A percentile compares a stretch with the other conserved stretches of the same genome.
Conservation (phyloP, 1,140 invertebrate species). For the Himalopsyche phryganea region DNA sequence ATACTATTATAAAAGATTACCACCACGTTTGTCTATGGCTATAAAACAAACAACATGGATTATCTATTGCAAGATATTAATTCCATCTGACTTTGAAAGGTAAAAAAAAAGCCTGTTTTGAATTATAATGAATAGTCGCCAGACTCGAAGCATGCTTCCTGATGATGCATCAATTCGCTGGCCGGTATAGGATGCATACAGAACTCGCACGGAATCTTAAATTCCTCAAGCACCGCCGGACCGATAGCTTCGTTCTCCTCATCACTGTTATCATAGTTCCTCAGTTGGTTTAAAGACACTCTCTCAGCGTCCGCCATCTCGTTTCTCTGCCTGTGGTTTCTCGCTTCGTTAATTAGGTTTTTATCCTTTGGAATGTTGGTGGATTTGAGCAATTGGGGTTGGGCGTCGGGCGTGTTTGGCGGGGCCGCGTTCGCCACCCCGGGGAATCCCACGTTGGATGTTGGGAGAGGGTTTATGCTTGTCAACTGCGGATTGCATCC, state of each 20-base stretch:
- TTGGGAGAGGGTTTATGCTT: conserved; percentile 11
- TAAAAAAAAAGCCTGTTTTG: too few species aligned
- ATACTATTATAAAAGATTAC: too few species aligned
- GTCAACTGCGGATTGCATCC: conserved; percentile 28
- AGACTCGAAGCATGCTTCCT: conserved; percentile 18
- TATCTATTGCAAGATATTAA: too few species aligned
- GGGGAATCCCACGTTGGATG: neutral
- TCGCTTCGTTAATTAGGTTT: neutral
- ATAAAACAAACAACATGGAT: too few species aligned
- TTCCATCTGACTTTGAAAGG: too few species aligned
- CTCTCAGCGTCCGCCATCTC: neutral
- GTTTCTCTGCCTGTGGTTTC: neutral
- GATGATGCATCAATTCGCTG: conserved; percentile 21
- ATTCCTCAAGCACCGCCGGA: conserved; percentile 13
- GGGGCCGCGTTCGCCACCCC: conserved; percentile 12
- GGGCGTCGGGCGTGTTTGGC: conserved; percentile 29
- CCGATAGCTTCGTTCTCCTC: conserved; percentile 12
- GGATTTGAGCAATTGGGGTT: conserved; percentile 10
- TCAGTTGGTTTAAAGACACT: too few species aligned
- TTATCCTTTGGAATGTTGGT: conserved; percentile 4
- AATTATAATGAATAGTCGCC: too few species aligned
- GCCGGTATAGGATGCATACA: conserved; percentile 28
- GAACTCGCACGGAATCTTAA: conserved; percentile 31
- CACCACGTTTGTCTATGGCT: too few species aligned
- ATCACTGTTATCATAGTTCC: too few species aligned